Conservation (phyloP, 2,888 invertebrate species). For the Habrosyne pyritoides region DNA sequence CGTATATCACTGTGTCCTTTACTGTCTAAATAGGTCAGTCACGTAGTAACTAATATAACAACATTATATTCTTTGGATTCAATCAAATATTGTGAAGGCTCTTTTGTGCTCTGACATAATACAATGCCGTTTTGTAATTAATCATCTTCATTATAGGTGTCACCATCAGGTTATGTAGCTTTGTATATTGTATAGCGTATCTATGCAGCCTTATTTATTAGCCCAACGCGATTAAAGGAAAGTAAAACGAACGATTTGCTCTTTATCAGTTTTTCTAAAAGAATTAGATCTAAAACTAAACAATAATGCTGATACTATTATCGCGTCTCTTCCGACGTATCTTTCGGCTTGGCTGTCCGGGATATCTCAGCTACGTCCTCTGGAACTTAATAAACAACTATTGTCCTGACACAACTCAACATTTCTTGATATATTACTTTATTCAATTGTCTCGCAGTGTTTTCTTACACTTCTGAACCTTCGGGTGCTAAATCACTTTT, state of each 20-base stretch:
- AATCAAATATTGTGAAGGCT: neutral
- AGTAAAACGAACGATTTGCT: too few relatives aligned
- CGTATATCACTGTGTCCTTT: slow-evolving; percentile 46
- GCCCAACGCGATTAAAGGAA: too few relatives aligned
- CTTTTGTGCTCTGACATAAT: neutral
- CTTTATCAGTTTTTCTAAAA: too few relatives aligned
- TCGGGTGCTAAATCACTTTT: slow-evolving; percentile 25
- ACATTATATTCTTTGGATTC: slow-evolving; percentile 26
- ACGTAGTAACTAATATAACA: slow-evolving; percentile 14
- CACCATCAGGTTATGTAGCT: too few relatives aligned
- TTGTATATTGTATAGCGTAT: too few relatives aligned
- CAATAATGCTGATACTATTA: too few relatives aligned
- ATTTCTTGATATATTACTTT: slow-evolving; percentile 32
- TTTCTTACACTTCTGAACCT: neutral
- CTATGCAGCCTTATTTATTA: too few relatives aligned
- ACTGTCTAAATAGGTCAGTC: slow-evolving; percentile 25
- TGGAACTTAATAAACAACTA: neutral
- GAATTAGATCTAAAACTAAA: too few relatives aligned
- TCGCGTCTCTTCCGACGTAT: neutral
- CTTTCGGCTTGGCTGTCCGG: neutral
- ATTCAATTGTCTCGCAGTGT: slow-evolving; percentile 9
- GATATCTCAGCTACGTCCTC: neutral
- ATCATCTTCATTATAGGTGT: too few relatives aligned
- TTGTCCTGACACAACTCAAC: neutral
- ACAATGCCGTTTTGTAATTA: too few relatives aligned